Conservation (phyloP, 64 coral and sea anemone genomes). For the Acropora tenuis region DNA sequence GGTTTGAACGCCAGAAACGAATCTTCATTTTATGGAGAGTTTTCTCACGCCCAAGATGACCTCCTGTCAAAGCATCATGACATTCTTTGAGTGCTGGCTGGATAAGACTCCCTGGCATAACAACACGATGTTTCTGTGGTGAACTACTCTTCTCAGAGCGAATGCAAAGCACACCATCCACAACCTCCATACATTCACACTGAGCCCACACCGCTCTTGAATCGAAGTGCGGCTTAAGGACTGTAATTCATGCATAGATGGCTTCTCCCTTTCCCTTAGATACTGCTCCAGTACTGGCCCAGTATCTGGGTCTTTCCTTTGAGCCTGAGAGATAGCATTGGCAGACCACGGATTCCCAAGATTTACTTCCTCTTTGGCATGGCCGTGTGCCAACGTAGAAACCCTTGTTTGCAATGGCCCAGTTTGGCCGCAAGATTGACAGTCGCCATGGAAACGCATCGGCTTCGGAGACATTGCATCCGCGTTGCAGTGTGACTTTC, state of each 20-base stretch:
- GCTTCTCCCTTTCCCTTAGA: background rate
- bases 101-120: too few relatives aligned
- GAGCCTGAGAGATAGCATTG: too few relatives aligned
- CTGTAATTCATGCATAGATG: background rate
- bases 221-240: background rate
- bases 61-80: too few relatives aligned
- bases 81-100: too few relatives aligned
- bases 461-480: too few relatives aligned
- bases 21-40: constrained; percentile 5
- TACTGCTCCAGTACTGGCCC: background rate
- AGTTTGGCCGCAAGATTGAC: constrained; percentile 17
- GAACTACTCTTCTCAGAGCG: background rate
- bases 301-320: too few relatives aligned
- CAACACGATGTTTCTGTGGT: too few relatives aligned
- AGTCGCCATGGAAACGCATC: constrained; percentile 20
- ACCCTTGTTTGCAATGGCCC: background rate
- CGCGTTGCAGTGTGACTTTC: too few relatives aligned
- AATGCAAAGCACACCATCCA: constrained; percentile 29
- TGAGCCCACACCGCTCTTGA: constrained; percentile 25
- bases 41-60: too few relatives aligned
- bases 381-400: too few relatives aligned
- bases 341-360: too few relatives aligned
- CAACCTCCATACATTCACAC: constrained; percentile 18
- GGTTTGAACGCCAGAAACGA: constrained; percentile 38
- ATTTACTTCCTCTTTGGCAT: too few relatives aligned